Evolutionary conservation across 2,113 vertebrate genomes (phyloP).

Genomic region (Ciconia stormi): DNA sequence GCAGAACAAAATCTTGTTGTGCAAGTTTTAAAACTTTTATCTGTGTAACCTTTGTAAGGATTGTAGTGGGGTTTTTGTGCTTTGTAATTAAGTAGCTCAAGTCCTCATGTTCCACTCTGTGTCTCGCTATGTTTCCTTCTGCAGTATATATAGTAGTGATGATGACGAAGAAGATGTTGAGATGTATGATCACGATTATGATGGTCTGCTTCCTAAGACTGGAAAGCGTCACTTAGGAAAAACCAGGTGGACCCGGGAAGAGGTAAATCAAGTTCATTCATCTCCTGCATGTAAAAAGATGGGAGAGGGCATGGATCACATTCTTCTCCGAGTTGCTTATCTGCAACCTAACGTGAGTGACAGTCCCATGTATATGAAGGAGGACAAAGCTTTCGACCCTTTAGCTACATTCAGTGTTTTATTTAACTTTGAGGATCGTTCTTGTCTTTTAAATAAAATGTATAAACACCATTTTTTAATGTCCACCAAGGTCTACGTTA

Average conservation of each 20-base stretch:
- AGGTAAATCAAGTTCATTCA: slow-evolving; percentile 77
- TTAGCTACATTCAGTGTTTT: neutral
- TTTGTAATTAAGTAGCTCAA: slow-evolving; percentile 62
- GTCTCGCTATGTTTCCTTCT: slow-evolving; percentile 49
- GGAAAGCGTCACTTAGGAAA: slow-evolving; percentile 96
- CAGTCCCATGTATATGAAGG: neutral
- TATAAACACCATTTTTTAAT: neutral
- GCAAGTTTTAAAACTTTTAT: slow-evolving; percentile 88
- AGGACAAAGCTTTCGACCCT: neutral
- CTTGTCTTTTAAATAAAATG: neutral
- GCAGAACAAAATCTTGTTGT: slow-evolving; percentile 80
- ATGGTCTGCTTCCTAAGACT: slow-evolving; percentile 87
- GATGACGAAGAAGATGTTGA: slow-evolving; percentile 97
- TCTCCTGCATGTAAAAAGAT: neutral
- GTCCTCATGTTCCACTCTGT: slow-evolving; percentile 14
- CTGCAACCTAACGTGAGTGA: neutral
- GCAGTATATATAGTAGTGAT: slow-evolving; percentile 96
- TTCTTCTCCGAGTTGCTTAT: neutral
- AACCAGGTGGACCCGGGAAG: slow-evolving; percentile 97
- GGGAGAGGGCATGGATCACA: neutral
- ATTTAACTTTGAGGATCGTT: neutral
- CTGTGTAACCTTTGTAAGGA: slow-evolving; percentile 67
- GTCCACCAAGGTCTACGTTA: neutral
- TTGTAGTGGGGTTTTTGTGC: neutral
- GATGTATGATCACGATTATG: slow-evolving; percentile 96